These are phyloP conservation scores for Falco concolor DNA, from an alignment of 2,797 vertebrate genomes.

Conservation along the genomic window DNA sequence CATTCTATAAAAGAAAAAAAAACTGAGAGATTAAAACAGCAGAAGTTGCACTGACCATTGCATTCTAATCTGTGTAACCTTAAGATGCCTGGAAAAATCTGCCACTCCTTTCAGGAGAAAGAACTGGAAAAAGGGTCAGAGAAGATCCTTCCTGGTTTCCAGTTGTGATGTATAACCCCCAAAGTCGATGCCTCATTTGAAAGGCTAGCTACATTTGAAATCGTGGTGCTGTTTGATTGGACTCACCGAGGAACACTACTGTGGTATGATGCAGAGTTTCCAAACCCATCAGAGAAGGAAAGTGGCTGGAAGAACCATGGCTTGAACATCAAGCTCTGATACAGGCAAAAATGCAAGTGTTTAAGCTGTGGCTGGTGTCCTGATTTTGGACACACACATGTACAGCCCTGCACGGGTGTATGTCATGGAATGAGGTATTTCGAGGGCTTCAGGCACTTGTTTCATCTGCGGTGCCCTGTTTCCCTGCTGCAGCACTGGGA, in stretches of 20 bases:
- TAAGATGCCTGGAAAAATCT: background rate
- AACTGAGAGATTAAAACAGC: background rate
- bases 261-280: fast-evolving
- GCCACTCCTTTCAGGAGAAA: background rate
- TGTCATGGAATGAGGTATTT: background rate
- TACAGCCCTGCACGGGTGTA: background rate
- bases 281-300: background rate
- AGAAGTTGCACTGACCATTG: background rate
- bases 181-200: background rate
- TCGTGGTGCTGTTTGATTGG: background rate
- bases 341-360: background rate
- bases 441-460: background rate
- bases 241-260: background rate
- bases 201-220: background rate
- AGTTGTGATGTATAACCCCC: background rate
- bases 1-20: background rate
- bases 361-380: background rate
- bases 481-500: background rate
- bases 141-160: background rate
- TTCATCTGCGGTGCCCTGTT: background rate
- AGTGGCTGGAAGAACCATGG: background rate
- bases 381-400: background rate
- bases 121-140: background rate
- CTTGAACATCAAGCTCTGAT: background rate
- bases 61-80: background rate